Evolutionary conservation across 2,113 vertebrate species (phyloP), one percentile per base, ranked within the genome.

Genomic region (Sebastes fasciatus): DNA sequence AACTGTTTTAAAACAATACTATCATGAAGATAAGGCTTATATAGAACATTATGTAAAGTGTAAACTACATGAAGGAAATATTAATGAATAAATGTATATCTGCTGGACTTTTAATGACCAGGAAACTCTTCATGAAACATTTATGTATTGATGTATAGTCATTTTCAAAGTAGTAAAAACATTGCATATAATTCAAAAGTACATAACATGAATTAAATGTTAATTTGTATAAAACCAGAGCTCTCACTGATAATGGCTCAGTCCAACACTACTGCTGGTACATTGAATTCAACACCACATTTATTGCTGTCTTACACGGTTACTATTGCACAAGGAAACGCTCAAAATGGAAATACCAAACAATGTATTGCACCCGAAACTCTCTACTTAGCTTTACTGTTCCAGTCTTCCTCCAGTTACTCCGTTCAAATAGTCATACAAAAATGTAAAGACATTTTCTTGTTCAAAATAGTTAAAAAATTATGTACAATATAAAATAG

Each of bases 91-190:
- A 87, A 92, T 86, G 2, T 55, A 77, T 42, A 82, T 86, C 69
- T 77, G 82, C 58, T 82, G 78, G 89, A 93, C 21, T 79, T n/a
- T 64, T 17, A 82, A 74, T 74, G 83, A 85, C 64, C 73, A 84
- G 84, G 87, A 87, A 64, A 74, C 46, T 77, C 86, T 85, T 89
- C 72, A 68, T 80, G 72, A 93, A 92, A 89, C 89, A 78, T 89
- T 87, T 78, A 92, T 90, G 88, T 62, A 65, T 82, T 79, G 40
- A 57, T 79, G 83, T 89, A 65, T 70, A 87, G 74, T 85, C 78
- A 42, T 80, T 87, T 76, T 19, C 34, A 89, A 83, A 78, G 57
- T 43, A 78, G 61, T 85, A 68, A 77, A 91, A 92, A 92, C 70
- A 83, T 75, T 84, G 89, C 88, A 93, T 88, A 80, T 66, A 68